Evolutionary conservation across 2,113 vertebrate genomes (phyloP).

Genomic region (Trematomus loennbergii): DNA sequence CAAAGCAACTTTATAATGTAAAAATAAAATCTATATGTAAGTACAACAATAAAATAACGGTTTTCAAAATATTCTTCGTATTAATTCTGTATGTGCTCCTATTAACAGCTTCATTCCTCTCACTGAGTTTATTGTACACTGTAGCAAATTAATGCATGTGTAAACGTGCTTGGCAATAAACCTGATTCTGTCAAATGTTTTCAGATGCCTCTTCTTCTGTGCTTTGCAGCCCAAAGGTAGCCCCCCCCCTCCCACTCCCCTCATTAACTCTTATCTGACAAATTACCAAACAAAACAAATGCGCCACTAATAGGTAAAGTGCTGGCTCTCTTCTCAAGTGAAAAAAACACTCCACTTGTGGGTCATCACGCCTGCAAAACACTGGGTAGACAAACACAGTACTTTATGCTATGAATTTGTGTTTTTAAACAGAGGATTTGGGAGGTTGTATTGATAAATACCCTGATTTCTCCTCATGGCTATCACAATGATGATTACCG

Average conservation of each 20-base stretch:
- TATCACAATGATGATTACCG: conserved; percentile 16
- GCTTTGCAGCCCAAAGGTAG: conserved; percentile 8
- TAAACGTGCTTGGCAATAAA: too few species aligned
- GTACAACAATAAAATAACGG: too few species aligned
- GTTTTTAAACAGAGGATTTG: not conserved
- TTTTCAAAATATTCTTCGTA: too few species aligned
- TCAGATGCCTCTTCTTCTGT: conserved; percentile 36
- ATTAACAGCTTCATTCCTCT: too few species aligned
- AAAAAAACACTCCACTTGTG: not conserved
- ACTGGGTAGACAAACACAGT: not conserved
- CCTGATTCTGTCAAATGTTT: conserved; percentile 11
- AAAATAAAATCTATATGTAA: too few species aligned
- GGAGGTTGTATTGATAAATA: not conserved
- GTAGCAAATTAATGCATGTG: too few species aligned
- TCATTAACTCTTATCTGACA: conserved; percentile 43
- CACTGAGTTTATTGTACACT: too few species aligned
- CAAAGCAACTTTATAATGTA: too few species aligned
- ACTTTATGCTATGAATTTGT: not conserved
- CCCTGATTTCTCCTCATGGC: conserved; percentile 8
- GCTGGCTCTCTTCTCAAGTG: conserved; percentile 12
- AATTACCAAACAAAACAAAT: conserved; percentile 56
- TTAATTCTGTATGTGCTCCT: too few species aligned
- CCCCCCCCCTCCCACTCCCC: not conserved
- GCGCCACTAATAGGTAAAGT: conserved; percentile 16
- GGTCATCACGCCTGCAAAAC: conserved; percentile 12